Conservation (phyloP, 2,797 vertebrate genomes). For the Cuculus canorus region DNA sequence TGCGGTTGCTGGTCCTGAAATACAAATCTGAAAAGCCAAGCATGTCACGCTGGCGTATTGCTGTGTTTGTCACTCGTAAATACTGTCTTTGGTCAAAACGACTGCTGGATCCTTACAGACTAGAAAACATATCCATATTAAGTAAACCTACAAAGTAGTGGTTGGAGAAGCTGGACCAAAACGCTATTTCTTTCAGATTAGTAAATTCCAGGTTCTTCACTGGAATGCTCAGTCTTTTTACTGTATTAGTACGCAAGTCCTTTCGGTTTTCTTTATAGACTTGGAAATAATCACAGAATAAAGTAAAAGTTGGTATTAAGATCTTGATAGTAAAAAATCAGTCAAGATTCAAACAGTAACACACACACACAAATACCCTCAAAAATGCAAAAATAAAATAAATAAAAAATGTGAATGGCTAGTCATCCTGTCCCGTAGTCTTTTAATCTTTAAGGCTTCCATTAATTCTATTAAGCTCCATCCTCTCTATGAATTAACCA, state of each 20-base stretch:
- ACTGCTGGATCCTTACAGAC: not conserved
- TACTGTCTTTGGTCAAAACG: not conserved
- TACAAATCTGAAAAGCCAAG: not conserved
- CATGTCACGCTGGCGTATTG: not conserved
- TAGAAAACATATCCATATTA: not conserved
- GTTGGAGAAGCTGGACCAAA: not conserved
- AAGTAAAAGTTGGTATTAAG: slow-evolving; percentile 25
- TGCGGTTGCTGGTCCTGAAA: not conserved
- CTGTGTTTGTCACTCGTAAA: not conserved
- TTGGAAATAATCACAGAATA: slow-evolving; percentile 59
- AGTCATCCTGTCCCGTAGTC: slow-evolving; percentile 31
- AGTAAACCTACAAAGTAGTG: not conserved
- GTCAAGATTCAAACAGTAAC: slow-evolving; percentile 1
- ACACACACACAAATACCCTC: too few relatives aligned
- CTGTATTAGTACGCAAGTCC: not conserved
- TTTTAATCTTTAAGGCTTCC: slow-evolving; percentile 64
- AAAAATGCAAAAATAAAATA: not conserved
- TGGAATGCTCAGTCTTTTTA: not conserved
- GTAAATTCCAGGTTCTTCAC: not conserved
- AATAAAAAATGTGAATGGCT: not conserved
- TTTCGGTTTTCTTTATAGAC: slow-evolving; percentile 23
- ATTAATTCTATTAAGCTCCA: slow-evolving; percentile 58
- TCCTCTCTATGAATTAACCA: not conserved
- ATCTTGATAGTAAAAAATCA: slow-evolving; percentile 65
- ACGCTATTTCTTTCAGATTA: not conserved